Evolutionary conservation across 2,113 vertebrate species (phyloP), one percentile per base, ranked within the genome.

Genomic region (Aramus guarauna): DNA sequence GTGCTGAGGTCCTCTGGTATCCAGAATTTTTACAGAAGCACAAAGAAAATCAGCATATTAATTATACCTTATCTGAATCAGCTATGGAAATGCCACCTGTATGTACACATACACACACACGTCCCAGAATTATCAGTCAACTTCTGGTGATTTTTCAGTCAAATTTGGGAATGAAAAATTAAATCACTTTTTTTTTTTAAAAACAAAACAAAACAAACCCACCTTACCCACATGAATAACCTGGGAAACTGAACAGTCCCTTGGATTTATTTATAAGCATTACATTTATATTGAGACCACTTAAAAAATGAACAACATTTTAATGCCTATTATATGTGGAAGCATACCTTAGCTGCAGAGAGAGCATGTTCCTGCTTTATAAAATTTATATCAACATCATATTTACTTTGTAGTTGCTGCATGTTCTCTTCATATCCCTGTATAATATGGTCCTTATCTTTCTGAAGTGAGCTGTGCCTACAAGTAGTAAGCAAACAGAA

Each of bases 291-390:
- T 24, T 24, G 53, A 95, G 34, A 67, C 23, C 67, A 73, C 15
- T 69, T 58, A 7, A 24, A 55, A 85, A 84, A 37, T 4, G 36
- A 79, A 39, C 20, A 78, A 12, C 15, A 36, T 60, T 60, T 92
- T 43, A 45, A 64, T 72, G 56, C 36, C 76, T 86, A 2, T 59
- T 68, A 34, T 8, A 59, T 3, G 12, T 79, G 23, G 27, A 69
- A 77, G 34, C 58, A 14, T 98, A 99, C 99, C 99, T 99, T 99
- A 69, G 98, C 97, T 75, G 98, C 96, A 75, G 99, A 98, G 43
- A 99, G 93, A 21, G 97, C 97, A 24, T 99, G 98, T 47, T 99
- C 99, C 96, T 99, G 98, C 73, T 98, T 98, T 64, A 99, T 95
- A 93, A 98, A 97, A 95, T 90, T 98, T 55, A 99, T 53, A 82